phyloP scores from a whole-genome alignment of 2,113 vertebrate species.

The Genyomyrus donnyi region DNA sequence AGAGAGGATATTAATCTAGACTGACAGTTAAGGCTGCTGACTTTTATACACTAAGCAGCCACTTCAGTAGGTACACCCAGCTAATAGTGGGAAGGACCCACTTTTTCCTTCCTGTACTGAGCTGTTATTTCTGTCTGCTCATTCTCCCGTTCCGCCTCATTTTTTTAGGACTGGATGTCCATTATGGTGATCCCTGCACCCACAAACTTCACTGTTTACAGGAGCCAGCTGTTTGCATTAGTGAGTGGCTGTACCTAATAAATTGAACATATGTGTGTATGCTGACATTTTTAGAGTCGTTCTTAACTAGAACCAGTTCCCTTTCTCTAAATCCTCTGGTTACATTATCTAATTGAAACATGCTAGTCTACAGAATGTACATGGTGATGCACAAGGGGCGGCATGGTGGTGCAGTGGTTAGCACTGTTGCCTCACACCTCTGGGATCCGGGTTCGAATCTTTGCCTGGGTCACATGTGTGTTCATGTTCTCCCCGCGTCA shows the following conservation, averaged over 20 bases:
- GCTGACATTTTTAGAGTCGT: not conserved
- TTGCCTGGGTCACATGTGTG: too few relatives aligned
- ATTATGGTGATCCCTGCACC: not conserved
- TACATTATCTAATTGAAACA: not conserved
- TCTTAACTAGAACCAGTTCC: not conserved
- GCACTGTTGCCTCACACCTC: too few relatives aligned
- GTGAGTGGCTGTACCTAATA: not conserved
- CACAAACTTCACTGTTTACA: not conserved
- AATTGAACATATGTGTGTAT: not conserved
- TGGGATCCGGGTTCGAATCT: too few relatives aligned
- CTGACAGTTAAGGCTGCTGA: not conserved
- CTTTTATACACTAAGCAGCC: not conserved
- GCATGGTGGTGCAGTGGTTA: too few relatives aligned
- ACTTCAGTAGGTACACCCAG: not conserved
- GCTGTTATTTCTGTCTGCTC: not conserved
- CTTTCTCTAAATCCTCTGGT: not conserved
- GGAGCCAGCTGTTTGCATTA: not conserved
- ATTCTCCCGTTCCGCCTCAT: not conserved
- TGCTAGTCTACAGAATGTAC: too few relatives aligned
- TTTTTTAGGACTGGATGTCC: not conserved
- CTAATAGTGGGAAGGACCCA: not conserved
- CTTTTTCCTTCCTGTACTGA: not conserved
- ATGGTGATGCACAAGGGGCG: too few relatives aligned
- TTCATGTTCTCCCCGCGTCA: too few relatives aligned
- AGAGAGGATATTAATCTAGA: not conserved